A percentile compares a stretch with the other conserved stretches of the same genome.
Evolutionary conservation across 2,888 invertebrate genomes (phyloP).

Genomic region (Erannis defoliaria): DNA sequence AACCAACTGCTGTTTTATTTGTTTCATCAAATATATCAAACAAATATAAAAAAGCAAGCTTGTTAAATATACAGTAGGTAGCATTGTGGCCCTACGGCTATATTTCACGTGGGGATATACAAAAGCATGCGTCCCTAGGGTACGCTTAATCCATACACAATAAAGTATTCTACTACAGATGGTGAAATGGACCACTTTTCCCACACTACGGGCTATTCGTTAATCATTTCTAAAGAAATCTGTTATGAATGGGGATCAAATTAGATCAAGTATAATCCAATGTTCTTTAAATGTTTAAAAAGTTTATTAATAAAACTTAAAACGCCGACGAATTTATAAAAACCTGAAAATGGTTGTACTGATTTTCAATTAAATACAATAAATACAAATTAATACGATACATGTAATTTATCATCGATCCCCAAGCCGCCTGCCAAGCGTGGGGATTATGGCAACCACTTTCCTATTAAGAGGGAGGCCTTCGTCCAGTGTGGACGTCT

Average conservation of each 20-base stretch:
- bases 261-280: not conserved
- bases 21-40: slow-evolving; percentile 12
- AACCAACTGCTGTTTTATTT: slow-evolving; percentile 2
- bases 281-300: not conserved
- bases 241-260: slow-evolving; percentile 21
- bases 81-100: slow-evolving; percentile 43
- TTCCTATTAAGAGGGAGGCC: too few species aligned
- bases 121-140: slow-evolving; percentile 50
- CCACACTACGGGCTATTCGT: slow-evolving; percentile 32
- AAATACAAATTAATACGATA: too few species aligned
- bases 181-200: slow-evolving; percentile 41
- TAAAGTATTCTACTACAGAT: slow-evolving; percentile 43
- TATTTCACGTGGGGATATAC: slow-evolving; percentile 44
- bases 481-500: too few species aligned
- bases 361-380: too few species aligned
- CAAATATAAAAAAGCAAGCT: slow-evolving; percentile 24
- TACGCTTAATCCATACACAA: slow-evolving; percentile 45
- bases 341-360: too few species aligned
- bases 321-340: too few species aligned
- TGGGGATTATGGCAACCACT: too few species aligned
- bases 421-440: too few species aligned
- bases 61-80: slow-evolving; percentile 28
- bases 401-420: too few species aligned
- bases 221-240: slow-evolving; percentile 36
- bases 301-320: too few species aligned